A percentile compares a stretch with the other conserved stretches of the same genome.
Conservation (phyloP, 2,113 vertebrate genomes). For the Callionymus lyra region DNA sequence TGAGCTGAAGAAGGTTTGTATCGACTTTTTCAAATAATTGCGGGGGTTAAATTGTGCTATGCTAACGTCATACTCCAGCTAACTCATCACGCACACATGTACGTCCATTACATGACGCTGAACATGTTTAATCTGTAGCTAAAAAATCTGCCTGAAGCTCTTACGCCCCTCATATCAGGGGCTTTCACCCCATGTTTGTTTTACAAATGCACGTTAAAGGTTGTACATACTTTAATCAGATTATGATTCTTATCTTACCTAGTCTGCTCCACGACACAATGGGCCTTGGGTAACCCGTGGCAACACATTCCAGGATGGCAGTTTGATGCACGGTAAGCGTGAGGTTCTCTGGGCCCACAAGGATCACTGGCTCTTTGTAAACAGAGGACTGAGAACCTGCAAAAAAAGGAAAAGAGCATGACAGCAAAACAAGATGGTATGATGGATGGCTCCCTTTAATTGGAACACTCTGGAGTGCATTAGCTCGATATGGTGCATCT, state of each 20-base stretch:
- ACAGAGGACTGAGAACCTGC: constrained; percentile 81
- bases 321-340: constrained; percentile 98
- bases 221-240: neutral
- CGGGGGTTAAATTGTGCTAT: too few relatives aligned
- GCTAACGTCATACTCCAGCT: too few relatives aligned
- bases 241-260: constrained; percentile 68
- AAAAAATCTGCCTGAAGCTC: constrained; percentile 3
- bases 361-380: constrained; percentile 94
- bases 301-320: constrained; percentile 91
- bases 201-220: too few relatives aligned
- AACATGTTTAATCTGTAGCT: constrained; percentile 6
- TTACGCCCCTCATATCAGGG: too few relatives aligned
- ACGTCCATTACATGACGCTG: constrained; percentile 11
- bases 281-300: constrained; percentile 94
- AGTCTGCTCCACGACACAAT: constrained; percentile 98
- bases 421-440: constrained; percentile 20
- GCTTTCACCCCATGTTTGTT: neutral
- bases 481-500: constrained; percentile 38
- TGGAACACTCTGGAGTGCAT: constrained; percentile 40
- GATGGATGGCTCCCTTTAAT: constrained; percentile 54
- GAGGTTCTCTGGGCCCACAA: constrained; percentile 95
- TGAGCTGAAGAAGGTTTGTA: too few relatives aligned
- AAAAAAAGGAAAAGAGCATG: constrained; percentile 10
- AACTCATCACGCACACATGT: constrained; percentile 3
- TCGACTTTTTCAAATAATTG: too few relatives aligned